A percentile compares a stretch with the other conserved stretches of the same genome.
Evolutionary conservation across 2,888 invertebrate species (phyloP).

Genomic region (Protonemura montana): DNA sequence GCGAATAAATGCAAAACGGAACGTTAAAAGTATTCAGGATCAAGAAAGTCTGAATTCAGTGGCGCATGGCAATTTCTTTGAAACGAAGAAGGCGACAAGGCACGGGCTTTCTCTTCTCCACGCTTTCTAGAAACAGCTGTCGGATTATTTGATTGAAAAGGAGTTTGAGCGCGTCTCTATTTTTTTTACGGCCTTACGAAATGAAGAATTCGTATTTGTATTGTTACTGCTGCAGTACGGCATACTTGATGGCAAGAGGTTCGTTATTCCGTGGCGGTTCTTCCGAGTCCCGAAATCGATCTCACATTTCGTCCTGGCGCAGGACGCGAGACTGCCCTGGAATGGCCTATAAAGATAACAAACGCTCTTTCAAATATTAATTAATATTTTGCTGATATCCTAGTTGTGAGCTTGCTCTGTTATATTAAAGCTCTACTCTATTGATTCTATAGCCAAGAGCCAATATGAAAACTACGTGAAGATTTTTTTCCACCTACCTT

Average conservation of each 20-base stretch:
- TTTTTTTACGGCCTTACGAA: background rate
- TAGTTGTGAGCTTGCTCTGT: background rate
- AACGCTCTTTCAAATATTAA: conserved; percentile 4
- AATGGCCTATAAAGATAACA: conserved; percentile 7
- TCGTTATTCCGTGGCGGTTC: background rate
- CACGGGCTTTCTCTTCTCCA: background rate
- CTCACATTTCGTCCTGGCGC: background rate
- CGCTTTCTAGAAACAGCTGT: background rate
- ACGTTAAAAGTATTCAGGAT: background rate
- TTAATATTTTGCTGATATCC: background rate
- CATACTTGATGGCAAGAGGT: background rate
- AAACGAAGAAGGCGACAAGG: background rate
- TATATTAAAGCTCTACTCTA: background rate
- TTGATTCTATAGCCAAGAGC: background rate
- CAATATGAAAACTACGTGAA: background rate
- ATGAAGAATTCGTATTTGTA: background rate
- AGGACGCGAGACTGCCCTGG: background rate
- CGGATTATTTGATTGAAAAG: conserved; percentile 12
- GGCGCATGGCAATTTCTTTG: background rate
- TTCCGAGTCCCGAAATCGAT: background rate
- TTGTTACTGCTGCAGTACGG: background rate
- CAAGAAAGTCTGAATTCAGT: background rate
- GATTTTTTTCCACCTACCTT: background rate
- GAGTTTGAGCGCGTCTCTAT: background rate
- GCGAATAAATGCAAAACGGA: background rate